Base-by-base conservation (phyloP, 1,140 invertebrate species). In the Antheraea pernyi region DNA sequence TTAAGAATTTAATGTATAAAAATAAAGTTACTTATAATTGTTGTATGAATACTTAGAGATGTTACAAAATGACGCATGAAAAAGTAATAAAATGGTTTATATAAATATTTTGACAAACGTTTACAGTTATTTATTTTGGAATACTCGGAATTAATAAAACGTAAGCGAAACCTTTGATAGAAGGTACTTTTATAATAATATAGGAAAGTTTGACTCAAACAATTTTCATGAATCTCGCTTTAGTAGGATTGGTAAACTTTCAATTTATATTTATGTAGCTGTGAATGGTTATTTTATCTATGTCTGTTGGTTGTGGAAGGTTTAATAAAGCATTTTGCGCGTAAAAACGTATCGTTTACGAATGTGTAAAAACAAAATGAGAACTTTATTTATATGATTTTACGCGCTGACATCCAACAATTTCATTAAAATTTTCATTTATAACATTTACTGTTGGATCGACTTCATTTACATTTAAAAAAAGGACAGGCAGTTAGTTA, bases 321-420 rank as follows among this genome's bases (percentile, higher is more conserved):
- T 59, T n/a, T 59, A 59, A 22, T 59, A 59, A 59, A 19, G 18
- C 8, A 59, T 9, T 59, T 0, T 59, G n/a, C 4, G n/a, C 2
- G 18, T 22, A 61, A 3, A 61, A 22, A 61, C 13, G 7, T 36
- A 7, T 10, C 19, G 16, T 61, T 61, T 22, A 61, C 30, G 30
- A 61, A 42, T 42, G 11, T 42, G 39, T 42, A 42, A 61, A 22
- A 61, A 22, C 59, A 61, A 61, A 61, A 61, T 61, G 19, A 7
- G 39, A 37, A 18, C 16, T 42, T 19, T 16, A 10, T 42, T 16
- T 53, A 13, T 61, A 30, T 67, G 68, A n/a, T n/a, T n/a, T 30
- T 30, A 30, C 22, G 4, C 22, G 22, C 22, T 4, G 1, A 30
- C 22, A 30, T 2, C 4, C 22, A 30, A 30, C 22, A 30, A 4